Base-by-base conservation (phyloP, 2,797 vertebrate species). In the Acipenser ruthenus region DNA sequence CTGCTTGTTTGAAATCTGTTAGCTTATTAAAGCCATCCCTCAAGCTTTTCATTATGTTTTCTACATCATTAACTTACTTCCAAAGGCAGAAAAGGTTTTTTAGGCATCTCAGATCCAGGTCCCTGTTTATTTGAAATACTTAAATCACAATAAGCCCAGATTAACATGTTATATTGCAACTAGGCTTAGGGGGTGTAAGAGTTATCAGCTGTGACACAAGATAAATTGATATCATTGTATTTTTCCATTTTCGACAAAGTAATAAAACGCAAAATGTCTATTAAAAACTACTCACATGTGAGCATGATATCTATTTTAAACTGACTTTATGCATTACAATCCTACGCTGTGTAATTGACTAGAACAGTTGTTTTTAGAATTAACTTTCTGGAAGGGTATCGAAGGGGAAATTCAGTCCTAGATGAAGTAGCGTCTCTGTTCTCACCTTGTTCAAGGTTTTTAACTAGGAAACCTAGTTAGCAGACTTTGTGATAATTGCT, bases 11-110 rank as follows among this genome's bases (percentile, higher is more conserved):
- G 10, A 62, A 58, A 65, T 61, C 62, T 10, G 65, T 73, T 70
- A 56, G 62, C 69, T 78, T 71, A 76, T 83, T 78, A 76, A 80
- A 80, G 78, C 23, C 58, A 67, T 59, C 64, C 75, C 69, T 61
- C 50, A 71, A 68, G 77, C 67, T 69, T 49, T 67, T 51, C 11
- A 9, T 52, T 62, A 69, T 69, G 69, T 66, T 67, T 37, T 73
- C 73, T 71, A 70, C 65, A 15, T 73, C 69, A 72, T 78, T 65
- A 53, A 73, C 72, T 53, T n/a, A 74, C 69, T 77, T 70, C 74
- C 75, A 74, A 78, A 74, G 62, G 18, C 56, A 71, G 69, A 67
- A 74, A 68, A 61, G 58, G 53, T 66, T 55, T 60, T 51, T 49
- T 68, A 65, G 60, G 60, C 63, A 67, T 37, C 49, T 68, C 61